Conservation (phyloP, 2,888 invertebrate genomes). For the Caenorhabditis wallacei region DNA sequence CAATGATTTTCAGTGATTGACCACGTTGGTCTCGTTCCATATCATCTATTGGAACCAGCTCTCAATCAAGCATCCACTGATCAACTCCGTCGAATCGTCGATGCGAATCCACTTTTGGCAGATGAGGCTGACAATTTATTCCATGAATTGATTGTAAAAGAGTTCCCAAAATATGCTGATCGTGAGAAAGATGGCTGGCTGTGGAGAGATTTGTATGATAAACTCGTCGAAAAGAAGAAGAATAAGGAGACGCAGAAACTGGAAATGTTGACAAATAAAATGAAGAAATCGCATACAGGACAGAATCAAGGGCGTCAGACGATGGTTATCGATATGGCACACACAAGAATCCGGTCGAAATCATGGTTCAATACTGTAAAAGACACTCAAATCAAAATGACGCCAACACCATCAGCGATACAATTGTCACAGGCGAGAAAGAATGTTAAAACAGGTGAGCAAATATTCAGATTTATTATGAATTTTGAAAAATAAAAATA, state of each 20-base stretch:
- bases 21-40: slow-evolving; percentile 57
- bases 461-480: not conserved
- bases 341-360: slow-evolving; percentile 34
- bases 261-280: slow-evolving; percentile 37
- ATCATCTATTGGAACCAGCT: slow-evolving; percentile 48
- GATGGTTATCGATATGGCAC: slow-evolving; percentile 61
- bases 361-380: slow-evolving; percentile 33
- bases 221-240: slow-evolving; percentile 26
- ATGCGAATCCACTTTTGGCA: slow-evolving; percentile 47
- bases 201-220: slow-evolving; percentile 61
- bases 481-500: not conserved
- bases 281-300: slow-evolving; percentile 24
- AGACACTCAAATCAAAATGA: slow-evolving; percentile 46
- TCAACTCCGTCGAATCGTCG: slow-evolving; percentile 49
- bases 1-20: slow-evolving; percentile 47
- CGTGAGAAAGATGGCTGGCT: slow-evolving; percentile 25
- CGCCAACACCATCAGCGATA: slow-evolving; percentile 46
- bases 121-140: slow-evolving; percentile 54
- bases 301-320: slow-evolving; percentile 42
- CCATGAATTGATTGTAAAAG: slow-evolving; percentile 27
- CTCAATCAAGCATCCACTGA: slow-evolving; percentile 29
- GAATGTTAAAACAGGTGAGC: slow-evolving; percentile 49
- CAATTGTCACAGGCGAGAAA: slow-evolving; percentile 58
- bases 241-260: slow-evolving; percentile 50
- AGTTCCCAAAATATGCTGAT: slow-evolving; percentile 60